phyloP scores from a whole-genome alignment of 2,797 vertebrate species.

The Rhabdophis nuchalis region DNA sequence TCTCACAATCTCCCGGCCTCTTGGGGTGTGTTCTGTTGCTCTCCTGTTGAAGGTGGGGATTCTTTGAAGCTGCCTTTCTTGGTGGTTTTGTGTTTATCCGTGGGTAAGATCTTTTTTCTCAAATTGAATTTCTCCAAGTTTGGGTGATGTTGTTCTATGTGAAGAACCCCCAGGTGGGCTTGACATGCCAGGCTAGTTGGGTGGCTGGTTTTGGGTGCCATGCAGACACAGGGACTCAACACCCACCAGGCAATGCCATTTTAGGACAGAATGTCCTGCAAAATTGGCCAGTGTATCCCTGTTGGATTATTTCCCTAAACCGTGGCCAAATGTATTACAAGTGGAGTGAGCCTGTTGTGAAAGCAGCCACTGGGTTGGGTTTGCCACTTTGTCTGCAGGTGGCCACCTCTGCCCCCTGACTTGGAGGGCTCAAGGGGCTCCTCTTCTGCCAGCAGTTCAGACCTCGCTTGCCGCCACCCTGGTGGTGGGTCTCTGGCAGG shows the following conservation, averaged over 20 bases:
- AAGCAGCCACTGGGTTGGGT: neutral
- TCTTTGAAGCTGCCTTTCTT: neutral
- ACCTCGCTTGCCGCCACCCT: neutral
- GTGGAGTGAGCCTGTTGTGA: neutral
- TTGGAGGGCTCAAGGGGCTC: neutral
- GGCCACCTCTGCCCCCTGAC: neutral
- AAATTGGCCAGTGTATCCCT: neutral
- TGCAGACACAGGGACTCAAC: neutral
- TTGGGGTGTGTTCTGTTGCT: neutral
- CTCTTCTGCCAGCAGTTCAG: neutral
- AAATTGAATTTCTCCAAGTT: neutral
- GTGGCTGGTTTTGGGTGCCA: neutral
- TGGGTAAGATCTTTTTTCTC: neutral
- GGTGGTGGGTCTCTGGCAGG: neutral
- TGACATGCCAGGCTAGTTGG: neutral
- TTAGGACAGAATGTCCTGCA: neutral
- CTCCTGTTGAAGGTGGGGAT: neutral
- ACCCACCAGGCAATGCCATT: neutral
- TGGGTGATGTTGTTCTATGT: neutral
- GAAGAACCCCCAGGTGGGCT: neutral
- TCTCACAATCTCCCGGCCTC: neutral
- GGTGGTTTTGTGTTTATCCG: neutral
- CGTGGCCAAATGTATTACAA: neutral
- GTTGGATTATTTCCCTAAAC: neutral
- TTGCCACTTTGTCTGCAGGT: neutral